Evolutionary conservation across 1,140 invertebrate species (phyloP).

Genomic region (Ostrea edulis): DNA sequence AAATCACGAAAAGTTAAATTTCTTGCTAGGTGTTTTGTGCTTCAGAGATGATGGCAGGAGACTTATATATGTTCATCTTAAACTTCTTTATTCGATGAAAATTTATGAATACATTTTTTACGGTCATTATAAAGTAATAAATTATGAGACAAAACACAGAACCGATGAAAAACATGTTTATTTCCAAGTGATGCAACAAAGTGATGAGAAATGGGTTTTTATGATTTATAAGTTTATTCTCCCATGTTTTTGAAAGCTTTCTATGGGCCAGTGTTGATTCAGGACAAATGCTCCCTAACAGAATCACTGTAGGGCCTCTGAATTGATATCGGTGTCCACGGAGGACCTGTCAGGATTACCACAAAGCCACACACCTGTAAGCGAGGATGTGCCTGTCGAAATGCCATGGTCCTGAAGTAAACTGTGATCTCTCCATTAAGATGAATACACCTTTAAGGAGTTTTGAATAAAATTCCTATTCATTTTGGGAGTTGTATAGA

Average conservation of each 20-base stretch:
- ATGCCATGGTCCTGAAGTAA: neutral
- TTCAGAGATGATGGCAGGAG: too few species aligned
- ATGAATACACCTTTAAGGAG: neutral
- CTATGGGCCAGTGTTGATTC: neutral
- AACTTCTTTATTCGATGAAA: neutral
- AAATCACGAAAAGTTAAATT: too few species aligned
- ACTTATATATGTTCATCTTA: neutral
- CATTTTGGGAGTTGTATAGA: neutral
- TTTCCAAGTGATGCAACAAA: neutral
- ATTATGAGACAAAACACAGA: neutral
- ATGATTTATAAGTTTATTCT: constrained; percentile 25
- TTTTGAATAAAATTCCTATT: constrained; percentile 30
- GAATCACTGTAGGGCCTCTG: neutral
- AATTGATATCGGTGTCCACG: neutral
- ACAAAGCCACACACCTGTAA: neutral
- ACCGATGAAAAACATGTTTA: constrained; percentile 13
- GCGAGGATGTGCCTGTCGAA: neutral
- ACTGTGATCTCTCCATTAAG: neutral
- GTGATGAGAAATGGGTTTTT: neutral
- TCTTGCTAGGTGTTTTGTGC: too few species aligned
- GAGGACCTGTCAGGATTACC: neutral
- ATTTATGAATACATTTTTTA: neutral
- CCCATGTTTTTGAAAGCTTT: neutral
- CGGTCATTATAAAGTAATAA: neutral
- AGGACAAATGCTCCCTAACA: neutral